Evolutionary conservation across 2,797 vertebrate species (phyloP).

Genomic region (Hapalemur alaotrensis): DNA sequence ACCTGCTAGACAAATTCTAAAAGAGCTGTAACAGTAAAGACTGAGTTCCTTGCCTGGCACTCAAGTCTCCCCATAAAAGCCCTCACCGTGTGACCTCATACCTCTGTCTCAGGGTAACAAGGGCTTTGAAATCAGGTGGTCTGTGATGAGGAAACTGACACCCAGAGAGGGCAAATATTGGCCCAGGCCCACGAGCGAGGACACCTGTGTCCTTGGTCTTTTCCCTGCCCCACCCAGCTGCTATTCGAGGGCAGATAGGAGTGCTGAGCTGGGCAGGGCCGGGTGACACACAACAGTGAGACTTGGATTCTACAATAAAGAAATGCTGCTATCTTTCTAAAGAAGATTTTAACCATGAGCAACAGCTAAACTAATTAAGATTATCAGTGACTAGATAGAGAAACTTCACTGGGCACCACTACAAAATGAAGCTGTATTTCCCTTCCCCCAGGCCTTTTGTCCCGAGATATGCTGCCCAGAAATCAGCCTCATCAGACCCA

Average conservation of each 20-base stretch:
- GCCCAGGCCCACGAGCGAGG: not conserved
- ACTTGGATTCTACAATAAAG: not conserved
- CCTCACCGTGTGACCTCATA: not conserved
- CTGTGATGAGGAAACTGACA: not conserved
- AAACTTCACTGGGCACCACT: not conserved
- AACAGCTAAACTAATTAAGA: constrained; percentile 6
- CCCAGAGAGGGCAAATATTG: not conserved
- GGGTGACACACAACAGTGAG: not conserved
- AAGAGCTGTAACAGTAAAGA: not conserved
- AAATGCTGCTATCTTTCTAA: not conserved
- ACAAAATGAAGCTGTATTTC: not conserved
- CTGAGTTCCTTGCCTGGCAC: not conserved
- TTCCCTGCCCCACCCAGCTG: not conserved
- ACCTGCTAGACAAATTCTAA: no score
- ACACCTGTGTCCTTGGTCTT: not conserved
- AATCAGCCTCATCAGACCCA: not conserved
- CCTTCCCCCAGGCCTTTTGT: not conserved
- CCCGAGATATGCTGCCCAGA: not conserved
- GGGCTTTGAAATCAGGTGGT: not conserved
- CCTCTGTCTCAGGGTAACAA: not conserved
- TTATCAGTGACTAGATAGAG: not conserved
- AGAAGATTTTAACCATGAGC: not conserved
- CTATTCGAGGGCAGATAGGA: not conserved
- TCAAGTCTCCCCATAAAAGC: not conserved
- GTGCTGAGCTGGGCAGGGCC: not conserved